Evolutionary conservation across 1,140 invertebrate species (phyloP).

Genomic region (Schlechtendalia chinensis): DNA sequence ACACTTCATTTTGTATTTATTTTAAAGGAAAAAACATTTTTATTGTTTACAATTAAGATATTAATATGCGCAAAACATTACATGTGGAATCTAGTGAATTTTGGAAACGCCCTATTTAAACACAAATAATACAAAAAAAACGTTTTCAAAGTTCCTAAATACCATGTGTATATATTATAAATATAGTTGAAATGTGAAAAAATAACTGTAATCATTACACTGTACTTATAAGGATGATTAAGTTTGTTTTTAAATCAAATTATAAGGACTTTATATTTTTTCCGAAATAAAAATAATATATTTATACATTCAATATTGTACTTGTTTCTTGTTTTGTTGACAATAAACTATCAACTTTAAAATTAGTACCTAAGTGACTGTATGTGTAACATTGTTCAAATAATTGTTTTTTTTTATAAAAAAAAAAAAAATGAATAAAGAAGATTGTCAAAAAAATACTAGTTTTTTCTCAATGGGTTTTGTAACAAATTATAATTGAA

Average conservation of each 20-base stretch:
- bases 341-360: no score
- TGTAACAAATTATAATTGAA: no score
- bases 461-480: no score
- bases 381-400: no score
- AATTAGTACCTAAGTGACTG: no score
- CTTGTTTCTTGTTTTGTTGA: neutral
- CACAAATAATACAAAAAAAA: neutral
- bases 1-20: no score
- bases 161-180: no score
- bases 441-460: no score
- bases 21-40: neutral
- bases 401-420: no score
- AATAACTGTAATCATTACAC: neutral
- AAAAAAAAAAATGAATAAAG: no score
- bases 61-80: neutral
- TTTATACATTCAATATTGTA: neutral
- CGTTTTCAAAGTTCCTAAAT: neutral
- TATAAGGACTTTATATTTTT: neutral
- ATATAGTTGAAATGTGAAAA: neutral
- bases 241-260: neutral
- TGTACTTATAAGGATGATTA: slow-evolving; percentile 26
- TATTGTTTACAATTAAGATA: slow-evolving; percentile 1
- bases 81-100: neutral
- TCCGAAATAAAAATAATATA: neutral
- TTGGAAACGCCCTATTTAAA: no score